Base-by-base conservation (phyloP, 2,888 invertebrate species). In the Thereva nobilitata region DNA sequence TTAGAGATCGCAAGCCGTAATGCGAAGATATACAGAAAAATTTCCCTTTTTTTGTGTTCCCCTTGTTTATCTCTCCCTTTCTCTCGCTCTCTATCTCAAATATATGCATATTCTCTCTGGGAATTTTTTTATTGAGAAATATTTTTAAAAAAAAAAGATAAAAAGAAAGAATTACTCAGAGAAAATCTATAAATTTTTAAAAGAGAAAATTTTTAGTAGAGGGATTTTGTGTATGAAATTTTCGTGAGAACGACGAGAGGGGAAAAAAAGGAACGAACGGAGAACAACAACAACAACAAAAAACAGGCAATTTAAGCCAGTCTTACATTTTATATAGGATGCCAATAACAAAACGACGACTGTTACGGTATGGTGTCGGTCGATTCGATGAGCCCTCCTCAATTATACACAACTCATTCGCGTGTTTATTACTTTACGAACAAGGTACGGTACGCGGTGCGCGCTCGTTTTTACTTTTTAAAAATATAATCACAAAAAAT, bases 341-440 rank as follows among this genome's bases (percentile, higher is more conserved):
- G 49, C 61, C 61, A 49, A 57, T 57, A 57, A 57, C 44, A 44
- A 57, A 44, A 45, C 61, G 61, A 49, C 61, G 40, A 61, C 61
- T 49, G 61, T 47, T 10, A 40, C 12, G 49, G 61, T 59, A 47
- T 10, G 45, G 50, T 61, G 49, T 49, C 40, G 7, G 56, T 38
- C 37, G 57, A 47, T 59, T 59, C 57, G 57, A 59, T 59, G 57
- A 61, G 61, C 61, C 61, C 61, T 61, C 61, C 61, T 61, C 61
- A 61, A 61, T 61, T 61, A 61, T 50, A 61, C 61, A 61, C 50
- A 61, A 50, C 61, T 61, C 61, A 61, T 61, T 61, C 61, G 61
- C 61, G 61, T 61, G 61, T 61, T 61, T 61, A 61, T 61, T 61
- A 61, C 61, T 61, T 61, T 50, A 61, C 61, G 61, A 49, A 61